Evolutionary conservation across 2,113 vertebrate species (phyloP), one percentile per base, ranked within the genome.

Genomic region (Ahaetulla prasina): DNA sequence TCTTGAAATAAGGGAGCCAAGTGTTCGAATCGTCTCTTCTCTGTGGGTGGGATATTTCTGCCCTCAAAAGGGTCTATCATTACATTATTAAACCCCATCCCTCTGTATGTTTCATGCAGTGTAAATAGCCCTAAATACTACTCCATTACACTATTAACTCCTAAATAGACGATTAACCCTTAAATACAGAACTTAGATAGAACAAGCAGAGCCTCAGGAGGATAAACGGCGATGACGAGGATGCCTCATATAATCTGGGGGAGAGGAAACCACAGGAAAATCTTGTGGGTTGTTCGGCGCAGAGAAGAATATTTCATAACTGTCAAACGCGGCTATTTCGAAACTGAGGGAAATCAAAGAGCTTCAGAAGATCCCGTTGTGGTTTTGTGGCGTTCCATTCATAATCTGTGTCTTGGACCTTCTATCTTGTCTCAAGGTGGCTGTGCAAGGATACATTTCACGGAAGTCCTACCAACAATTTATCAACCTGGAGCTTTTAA

Each of bases 201-300:
- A 35, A 22, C 45, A 39, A 55, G 50, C 43, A 16, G 43, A 49
- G 3, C 22, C 84, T 60, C 54, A 20, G 45, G 10, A 43, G 1
- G 39, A n/a, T 60, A 35, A n/a, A 52, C 39, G 2, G 23, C 68
- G 23, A 27, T 43, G 57, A 52, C 12, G 43, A 50, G 52, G 55
- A 92, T 92, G 43, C 52, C 9, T 35, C 80, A 35, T 74, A 35
- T 50, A 89, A 89, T 85, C 30, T 8, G 18, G 25, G 80, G 54
- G 60, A 30, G 87, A 22, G 87, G 30, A 80, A 92, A 57, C 91
- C 91, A 49, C 68, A 60, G 43, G 5, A 85, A 54, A 89, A n/a
- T 11, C 63, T 57, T 85, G 87, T 92, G 91, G 91, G 52, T 85
- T 92, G 91, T 88, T 23, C 12, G 50, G 84, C 87, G 60, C 53